Evolutionary conservation across 2,888 invertebrate species (phyloP).

Genomic region (Rhodophaea formosa): DNA sequence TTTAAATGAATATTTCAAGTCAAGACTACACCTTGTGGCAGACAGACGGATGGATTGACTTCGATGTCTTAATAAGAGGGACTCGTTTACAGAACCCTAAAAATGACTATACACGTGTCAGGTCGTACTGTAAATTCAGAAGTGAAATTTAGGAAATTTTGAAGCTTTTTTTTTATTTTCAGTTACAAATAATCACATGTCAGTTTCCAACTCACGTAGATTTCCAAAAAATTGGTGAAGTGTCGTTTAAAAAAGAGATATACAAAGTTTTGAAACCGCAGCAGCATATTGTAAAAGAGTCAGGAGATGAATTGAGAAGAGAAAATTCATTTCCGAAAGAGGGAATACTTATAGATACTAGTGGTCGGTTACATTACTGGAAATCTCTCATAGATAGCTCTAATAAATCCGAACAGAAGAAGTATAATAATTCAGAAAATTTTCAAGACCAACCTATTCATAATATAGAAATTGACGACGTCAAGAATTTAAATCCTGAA

Average conservation of each 20-base stretch:
- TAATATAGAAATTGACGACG: background rate
- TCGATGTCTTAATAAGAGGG: no score
- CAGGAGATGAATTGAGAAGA: conserved; percentile 46
- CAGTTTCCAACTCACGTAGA: conserved; percentile 52
- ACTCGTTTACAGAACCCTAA: no score
- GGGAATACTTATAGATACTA: conserved; percentile 51
- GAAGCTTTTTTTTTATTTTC: conserved; percentile 17
- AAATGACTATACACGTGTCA: no score
- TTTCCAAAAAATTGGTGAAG: conserved; percentile 52
- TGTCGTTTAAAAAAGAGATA: conserved; percentile 45
- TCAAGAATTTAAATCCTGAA: background rate
- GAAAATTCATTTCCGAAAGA: conserved; percentile 31
- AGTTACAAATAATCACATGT: conserved; percentile 29
- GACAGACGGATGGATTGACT: no score
- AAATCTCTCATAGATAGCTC: conserved; percentile 35
- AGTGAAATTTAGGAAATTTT: no score
- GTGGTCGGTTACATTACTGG: conserved; percentile 63
- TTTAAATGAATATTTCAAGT: no score
- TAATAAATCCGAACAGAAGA: background rate
- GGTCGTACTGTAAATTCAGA: no score
- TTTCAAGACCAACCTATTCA: background rate
- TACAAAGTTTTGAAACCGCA: conserved; percentile 54
- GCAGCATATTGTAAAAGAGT: conserved; percentile 49
- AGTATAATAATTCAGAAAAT: background rate
- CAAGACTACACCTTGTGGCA: no score